These are phyloP conservation scores for Meandrina meandrites DNA, from an alignment of 92 coral and sea anemone genomes.

Conservation along the genomic window DNA sequence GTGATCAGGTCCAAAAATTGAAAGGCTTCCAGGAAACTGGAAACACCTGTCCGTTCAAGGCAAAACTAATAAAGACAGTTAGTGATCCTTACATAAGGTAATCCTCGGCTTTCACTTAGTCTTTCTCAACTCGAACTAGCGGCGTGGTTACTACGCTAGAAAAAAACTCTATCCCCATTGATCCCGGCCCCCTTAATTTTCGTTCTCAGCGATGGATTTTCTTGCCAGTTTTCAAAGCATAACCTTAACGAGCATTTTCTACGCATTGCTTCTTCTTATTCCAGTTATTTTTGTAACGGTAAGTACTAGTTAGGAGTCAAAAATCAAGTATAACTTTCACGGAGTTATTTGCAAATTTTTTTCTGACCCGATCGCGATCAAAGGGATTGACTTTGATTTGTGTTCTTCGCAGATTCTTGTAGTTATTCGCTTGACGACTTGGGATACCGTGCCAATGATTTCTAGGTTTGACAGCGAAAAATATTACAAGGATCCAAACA, in stretches of 20 bases:
- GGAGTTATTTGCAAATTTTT: not conserved
- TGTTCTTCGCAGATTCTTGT: slow-evolving; percentile 61
- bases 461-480: slow-evolving; percentile 87
- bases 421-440: slow-evolving; percentile 70
- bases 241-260: slow-evolving; percentile 33
- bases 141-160: slow-evolving; percentile 32
- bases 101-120: not conserved
- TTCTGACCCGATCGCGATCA: not conserved
- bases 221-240: slow-evolving; percentile 29
- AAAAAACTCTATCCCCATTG: not conserved
- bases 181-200: not conserved
- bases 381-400: slow-evolving; percentile 4
- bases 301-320: not conserved
- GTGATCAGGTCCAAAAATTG: not conserved
- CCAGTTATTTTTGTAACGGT: slow-evolving; percentile 48
- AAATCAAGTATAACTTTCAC: not conserved
- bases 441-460: slow-evolving; percentile 77
- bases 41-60: too few relatives aligned
- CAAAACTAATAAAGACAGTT: not conserved
- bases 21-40: not conserved
- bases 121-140: not conserved
- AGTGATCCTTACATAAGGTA: not conserved
- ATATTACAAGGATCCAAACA: slow-evolving; percentile 91
- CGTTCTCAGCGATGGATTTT: slow-evolving; percentile 43
- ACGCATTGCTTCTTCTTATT: slow-evolving; percentile 34